These are phyloP conservation scores for Chrysoperla carnea DNA, from an alignment of 1,140 invertebrate species.

Conservation along the genomic window DNA sequence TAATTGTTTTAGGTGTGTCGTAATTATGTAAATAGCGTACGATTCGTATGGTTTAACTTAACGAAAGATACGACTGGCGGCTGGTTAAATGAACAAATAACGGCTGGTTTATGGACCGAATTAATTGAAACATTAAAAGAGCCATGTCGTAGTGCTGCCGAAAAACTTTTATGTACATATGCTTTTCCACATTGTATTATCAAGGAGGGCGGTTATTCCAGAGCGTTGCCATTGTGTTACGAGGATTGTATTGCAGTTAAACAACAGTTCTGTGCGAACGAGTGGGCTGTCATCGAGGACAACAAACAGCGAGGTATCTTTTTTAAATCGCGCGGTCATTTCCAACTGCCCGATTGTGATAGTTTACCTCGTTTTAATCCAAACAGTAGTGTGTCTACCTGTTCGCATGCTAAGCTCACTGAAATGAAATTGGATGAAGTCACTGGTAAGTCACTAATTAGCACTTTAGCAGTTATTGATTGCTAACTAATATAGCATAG, in stretches of 20 bases:
- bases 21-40: slow-evolving; percentile 47
- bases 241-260: slow-evolving; percentile 85
- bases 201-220: slow-evolving; percentile 30
- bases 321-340: slow-evolving; percentile 70
- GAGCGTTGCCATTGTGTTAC: slow-evolving; percentile 59
- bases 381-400: slow-evolving; percentile 32
- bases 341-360: slow-evolving; percentile 72
- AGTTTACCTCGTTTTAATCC: slow-evolving; percentile 48
- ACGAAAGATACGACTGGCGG: slow-evolving; percentile 44
- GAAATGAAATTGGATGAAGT: slow-evolving; percentile 57
- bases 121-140: slow-evolving; percentile 59
- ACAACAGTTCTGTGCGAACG: slow-evolving; percentile 79
- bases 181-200: slow-evolving; percentile 76
- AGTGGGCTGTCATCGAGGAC: slow-evolving; percentile 80
- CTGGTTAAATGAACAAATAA: slow-evolving; percentile 69
- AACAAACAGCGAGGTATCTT: slow-evolving; percentile 63
- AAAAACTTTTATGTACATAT: slow-evolving; percentile 78
- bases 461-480: no score
- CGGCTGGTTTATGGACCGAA: slow-evolving; percentile 65
- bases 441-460: slow-evolving; percentile 47
- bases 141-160: slow-evolving; percentile 69
- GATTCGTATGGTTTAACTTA: slow-evolving; percentile 70
- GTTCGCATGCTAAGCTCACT: slow-evolving; percentile 67
- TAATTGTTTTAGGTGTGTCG: slow-evolving; percentile 42
- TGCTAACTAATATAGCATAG: no score